phyloP scores from a whole-genome alignment of 2,113 vertebrate genomes.

The Theristicus caerulescens region DNA sequence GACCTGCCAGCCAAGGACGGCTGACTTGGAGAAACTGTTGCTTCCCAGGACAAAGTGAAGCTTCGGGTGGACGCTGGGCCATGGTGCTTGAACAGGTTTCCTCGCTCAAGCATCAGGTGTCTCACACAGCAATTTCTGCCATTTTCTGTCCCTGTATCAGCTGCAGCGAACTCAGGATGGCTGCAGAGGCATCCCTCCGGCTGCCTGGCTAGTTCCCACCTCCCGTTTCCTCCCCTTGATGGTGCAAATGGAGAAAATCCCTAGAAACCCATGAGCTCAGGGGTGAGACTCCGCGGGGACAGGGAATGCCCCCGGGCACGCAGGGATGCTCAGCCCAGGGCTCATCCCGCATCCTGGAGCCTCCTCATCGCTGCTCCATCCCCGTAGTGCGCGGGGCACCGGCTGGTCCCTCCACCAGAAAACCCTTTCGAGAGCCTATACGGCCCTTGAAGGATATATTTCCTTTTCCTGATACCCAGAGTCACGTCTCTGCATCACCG shows the following conservation, averaged over 20 bases:
- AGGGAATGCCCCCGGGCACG: not conserved
- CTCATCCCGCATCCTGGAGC: not conserved
- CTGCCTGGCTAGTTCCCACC: not conserved
- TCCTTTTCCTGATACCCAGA: not conserved
- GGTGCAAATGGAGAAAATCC: not conserved
- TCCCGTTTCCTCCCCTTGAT: not conserved
- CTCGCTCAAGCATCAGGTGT: not conserved
- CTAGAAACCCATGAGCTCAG: not conserved
- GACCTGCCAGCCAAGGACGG: not conserved
- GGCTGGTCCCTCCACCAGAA: not conserved
- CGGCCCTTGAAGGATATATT: not conserved
- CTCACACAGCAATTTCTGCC: not conserved
- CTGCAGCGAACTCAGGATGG: not conserved
- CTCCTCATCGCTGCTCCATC: not conserved
- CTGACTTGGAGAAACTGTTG: not conserved
- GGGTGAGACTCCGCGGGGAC: fast-evolving
- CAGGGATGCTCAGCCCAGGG: not conserved
- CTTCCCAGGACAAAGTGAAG: not conserved
- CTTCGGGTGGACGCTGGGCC: not conserved
- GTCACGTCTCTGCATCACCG: not conserved
- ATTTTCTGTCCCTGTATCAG: not conserved
- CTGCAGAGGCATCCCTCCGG: not conserved
- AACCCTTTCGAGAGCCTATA: not conserved
- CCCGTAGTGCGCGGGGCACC: fast-evolving
- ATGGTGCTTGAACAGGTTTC: fast-evolving